These are phyloP conservation scores for Serinus canaria DNA, from an alignment of 2,113 vertebrate species.

Conservation along the genomic window DNA sequence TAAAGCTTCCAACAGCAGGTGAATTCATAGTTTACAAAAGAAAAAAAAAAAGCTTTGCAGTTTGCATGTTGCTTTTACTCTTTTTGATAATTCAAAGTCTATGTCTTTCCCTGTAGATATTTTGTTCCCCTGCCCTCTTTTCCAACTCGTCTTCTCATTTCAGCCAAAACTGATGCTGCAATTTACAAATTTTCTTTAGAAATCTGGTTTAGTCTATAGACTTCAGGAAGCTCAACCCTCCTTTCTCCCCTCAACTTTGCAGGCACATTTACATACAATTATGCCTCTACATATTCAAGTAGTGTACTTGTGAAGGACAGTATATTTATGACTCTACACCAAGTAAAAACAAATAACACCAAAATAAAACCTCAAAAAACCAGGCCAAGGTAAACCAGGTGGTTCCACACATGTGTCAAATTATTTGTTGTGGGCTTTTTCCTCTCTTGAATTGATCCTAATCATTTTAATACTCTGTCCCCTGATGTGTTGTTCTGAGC, in stretches of 20 bases:
- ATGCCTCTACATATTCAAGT: neutral
- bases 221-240: neutral
- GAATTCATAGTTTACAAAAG: neutral
- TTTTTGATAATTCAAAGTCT: neutral
- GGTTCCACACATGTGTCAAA: neutral
- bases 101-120: neutral
- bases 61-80: neutral
- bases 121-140: neutral
- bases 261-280: neutral
- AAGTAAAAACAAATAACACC: neutral
- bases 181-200: neutral
- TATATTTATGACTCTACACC: neutral
- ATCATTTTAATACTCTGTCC: neutral
- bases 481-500: neutral
- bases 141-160: neutral
- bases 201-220: neutral
- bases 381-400: neutral
- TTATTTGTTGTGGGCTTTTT: neutral
- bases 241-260: neutral
- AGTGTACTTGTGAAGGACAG: neutral
- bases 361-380: neutral
- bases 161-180: neutral
- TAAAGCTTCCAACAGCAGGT: neutral
- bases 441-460: neutral
- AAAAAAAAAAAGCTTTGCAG: neutral